Evolutionary conservation across 2,797 vertebrate species (phyloP).

Genomic region (Acanthiza pusilla): DNA sequence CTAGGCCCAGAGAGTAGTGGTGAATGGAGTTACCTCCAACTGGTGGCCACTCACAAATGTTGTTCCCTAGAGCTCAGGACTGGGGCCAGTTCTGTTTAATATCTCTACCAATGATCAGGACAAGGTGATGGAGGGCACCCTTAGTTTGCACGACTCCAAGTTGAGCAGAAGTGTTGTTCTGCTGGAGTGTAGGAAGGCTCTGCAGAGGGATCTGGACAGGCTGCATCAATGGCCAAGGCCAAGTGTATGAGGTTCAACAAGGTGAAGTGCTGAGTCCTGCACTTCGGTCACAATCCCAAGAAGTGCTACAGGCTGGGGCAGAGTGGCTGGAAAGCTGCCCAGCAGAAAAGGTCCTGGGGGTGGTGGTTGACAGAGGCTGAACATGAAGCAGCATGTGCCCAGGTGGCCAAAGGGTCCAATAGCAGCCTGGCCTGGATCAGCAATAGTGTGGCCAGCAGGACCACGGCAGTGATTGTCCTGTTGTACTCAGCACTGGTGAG

Average conservation of each 20-base stretch:
- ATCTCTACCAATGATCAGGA: neutral
- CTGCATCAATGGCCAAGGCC: neutral
- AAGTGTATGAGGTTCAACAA: neutral
- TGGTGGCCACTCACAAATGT: neutral
- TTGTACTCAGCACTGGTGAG: neutral
- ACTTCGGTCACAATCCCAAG: neutral
- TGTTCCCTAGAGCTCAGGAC: neutral
- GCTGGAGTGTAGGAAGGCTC: neutral
- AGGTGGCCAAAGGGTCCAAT: neutral
- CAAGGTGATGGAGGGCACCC: neutral
- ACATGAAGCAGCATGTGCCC: neutral
- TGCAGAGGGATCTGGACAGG: neutral
- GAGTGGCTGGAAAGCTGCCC: neutral
- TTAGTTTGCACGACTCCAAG: neutral
- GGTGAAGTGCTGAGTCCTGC: neutral
- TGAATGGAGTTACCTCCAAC: neutral
- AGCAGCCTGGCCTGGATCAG: too few species aligned
- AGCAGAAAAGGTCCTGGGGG: neutral
- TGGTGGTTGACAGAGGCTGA: neutral
- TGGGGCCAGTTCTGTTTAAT: neutral
- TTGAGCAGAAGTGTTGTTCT: neutral
- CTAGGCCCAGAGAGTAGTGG: neutral
- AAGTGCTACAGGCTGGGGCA: neutral
- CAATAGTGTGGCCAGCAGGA: neutral
- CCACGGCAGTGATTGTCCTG: neutral